Percentiles rank a stretch among this genome's conserved stretches.
phyloP scores from a whole-genome alignment of 37 sponge, comb jelly and placozoan species.

The Aplysina aerophoba region DNA sequence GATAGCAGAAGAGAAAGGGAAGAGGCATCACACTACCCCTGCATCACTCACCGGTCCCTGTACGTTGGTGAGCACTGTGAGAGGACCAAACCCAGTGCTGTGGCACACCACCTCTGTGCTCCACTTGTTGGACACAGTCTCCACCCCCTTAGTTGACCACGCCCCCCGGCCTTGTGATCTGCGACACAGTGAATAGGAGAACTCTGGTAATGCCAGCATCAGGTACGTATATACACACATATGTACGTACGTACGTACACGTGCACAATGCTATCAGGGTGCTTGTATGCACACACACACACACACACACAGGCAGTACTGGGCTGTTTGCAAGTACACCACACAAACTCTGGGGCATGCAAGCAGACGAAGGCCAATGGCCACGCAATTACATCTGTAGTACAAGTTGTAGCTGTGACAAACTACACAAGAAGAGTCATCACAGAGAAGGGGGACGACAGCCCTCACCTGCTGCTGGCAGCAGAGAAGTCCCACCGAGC shows the following conservation, averaged over 20 bases:
- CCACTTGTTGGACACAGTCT: background rate
- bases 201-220: background rate
- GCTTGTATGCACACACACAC: too few relatives aligned
- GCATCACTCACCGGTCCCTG: background rate
- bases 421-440: too few relatives aligned
- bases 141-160: constrained; percentile 5
- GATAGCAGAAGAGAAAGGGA: too few relatives aligned
- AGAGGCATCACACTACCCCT: background rate
- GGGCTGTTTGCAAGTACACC: too few relatives aligned
- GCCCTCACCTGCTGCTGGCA: background rate
- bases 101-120: background rate
- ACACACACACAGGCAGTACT: too few relatives aligned
- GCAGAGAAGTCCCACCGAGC: background rate
- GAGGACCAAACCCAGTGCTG: background rate
- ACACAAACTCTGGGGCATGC: too few relatives aligned
- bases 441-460: too few relatives aligned
- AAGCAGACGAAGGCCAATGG: too few relatives aligned
- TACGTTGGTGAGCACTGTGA: constrained; percentile 14
- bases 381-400: too few relatives aligned
- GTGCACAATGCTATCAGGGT: too few relatives aligned
- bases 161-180: background rate
- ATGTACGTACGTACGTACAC: too few relatives aligned
- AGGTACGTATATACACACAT: background rate
- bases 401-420: too few relatives aligned
- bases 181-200: background rate